Conservation (phyloP, 2,113 vertebrate species). For the Maccullochella peelii region DNA sequence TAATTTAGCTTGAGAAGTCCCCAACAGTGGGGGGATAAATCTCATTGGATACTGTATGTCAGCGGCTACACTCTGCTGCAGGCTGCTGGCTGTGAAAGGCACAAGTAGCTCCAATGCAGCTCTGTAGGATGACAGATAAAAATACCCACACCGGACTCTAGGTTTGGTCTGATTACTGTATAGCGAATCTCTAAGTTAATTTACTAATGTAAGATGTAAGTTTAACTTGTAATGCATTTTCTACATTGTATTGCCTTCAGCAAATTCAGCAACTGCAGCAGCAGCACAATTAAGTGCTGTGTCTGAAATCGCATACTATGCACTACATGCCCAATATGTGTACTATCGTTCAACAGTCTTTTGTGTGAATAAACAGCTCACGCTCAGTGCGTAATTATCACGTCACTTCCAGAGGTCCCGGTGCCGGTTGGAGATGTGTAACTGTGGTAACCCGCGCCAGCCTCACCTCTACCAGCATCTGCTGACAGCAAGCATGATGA, state of each 20-base stretch:
- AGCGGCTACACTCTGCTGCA: constrained; percentile 24
- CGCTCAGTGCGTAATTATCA: too few species aligned
- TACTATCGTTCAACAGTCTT: too few species aligned
- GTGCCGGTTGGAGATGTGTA: too few species aligned
- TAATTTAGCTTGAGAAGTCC: constrained; percentile 61
- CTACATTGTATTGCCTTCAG: neutral
- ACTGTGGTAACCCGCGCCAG: too few species aligned
- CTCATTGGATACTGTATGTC: constrained; percentile 44
- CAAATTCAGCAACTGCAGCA: neutral
- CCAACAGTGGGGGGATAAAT: constrained; percentile 17
- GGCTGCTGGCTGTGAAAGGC: constrained; percentile 7
- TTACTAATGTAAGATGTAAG: constrained; percentile 7
- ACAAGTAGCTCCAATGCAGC: neutral
- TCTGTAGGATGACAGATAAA: neutral
- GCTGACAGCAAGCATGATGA: too few species aligned
- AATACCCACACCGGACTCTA: neutral
- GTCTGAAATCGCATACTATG: too few species aligned
- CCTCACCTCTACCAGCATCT: too few species aligned
- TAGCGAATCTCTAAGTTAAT: constrained; percentile 21
- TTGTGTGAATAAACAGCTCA: too few species aligned
- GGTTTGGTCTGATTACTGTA: constrained; percentile 4
- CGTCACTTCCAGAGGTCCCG: too few species aligned
- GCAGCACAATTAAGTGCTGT: neutral
- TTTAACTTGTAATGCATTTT: neutral
- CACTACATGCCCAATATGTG: too few species aligned